These are phyloP conservation scores for Betta splendens DNA, from an alignment of 2,797 vertebrate species.

Conservation along the genomic window DNA sequence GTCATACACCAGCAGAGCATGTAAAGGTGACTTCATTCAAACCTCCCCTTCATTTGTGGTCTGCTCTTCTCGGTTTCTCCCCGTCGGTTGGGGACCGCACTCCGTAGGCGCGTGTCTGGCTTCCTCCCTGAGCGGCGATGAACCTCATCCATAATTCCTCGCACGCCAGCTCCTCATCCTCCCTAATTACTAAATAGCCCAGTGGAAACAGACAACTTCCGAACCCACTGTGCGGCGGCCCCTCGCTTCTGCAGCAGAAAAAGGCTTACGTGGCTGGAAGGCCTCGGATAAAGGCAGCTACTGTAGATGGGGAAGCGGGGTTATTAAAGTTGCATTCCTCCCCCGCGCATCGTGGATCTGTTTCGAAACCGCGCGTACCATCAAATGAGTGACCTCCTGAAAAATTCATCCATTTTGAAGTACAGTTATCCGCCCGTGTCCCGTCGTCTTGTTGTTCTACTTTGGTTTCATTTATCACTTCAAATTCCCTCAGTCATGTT, in stretches of 20 bases:
- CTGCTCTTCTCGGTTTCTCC: neutral
- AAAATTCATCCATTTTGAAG: slow-evolving; percentile 63
- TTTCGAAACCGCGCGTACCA: slow-evolving; percentile 49
- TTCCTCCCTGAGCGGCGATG: slow-evolving; percentile 15
- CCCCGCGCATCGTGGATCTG: slow-evolving; percentile 33
- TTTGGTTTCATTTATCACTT: slow-evolving; percentile 8
- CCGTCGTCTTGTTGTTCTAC: slow-evolving; percentile 1
- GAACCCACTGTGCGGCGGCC: slow-evolving; percentile 28
- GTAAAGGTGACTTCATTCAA: neutral
- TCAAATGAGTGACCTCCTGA: slow-evolving; percentile 49
- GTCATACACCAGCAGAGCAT: slow-evolving; percentile 2
- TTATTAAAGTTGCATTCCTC: slow-evolving; percentile 55
- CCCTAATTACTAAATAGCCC: slow-evolving; percentile 46
- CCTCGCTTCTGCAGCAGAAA: slow-evolving; percentile 33
- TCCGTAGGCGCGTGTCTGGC: slow-evolving; percentile 7
- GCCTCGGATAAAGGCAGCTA: slow-evolving; percentile 28
- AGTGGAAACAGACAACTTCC: slow-evolving; percentile 36
- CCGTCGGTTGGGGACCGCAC: neutral
- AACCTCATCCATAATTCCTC: slow-evolving; percentile 53
- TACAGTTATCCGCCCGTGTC: neutral
- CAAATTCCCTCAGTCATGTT: neutral
- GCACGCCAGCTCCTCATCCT: slow-evolving; percentile 19
- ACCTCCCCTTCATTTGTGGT: slow-evolving; percentile 2
- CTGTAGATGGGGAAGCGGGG: slow-evolving; percentile 44
- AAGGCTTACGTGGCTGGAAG: slow-evolving; percentile 45